Base-by-base conservation (phyloP, 2,113 vertebrate genomes). In the Barbus barbus region DNA sequence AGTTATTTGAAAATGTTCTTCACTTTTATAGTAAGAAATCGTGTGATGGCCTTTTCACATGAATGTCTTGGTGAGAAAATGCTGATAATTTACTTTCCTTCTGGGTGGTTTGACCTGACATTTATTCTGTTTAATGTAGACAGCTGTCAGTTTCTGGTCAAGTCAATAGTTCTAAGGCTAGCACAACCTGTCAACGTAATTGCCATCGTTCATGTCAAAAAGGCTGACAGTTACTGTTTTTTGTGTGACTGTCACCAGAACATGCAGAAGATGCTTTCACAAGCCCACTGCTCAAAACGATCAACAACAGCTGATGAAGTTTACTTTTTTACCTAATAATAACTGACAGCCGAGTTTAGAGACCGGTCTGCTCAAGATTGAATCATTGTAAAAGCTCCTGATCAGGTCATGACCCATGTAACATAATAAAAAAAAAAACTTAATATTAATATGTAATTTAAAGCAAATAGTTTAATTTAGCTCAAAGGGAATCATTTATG, bases 61-160 rank as follows among this genome's bases (percentile, higher is more conserved):
- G 46, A 67, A 77, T 1, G 3, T 69, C 44, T 44, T 69, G n/a
- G 26, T 78, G 44, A 76, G 46, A 75, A 78, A 36, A 73, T 53
- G n/a, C 53, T 78, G 44, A 83, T 61, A 33, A 86, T 80, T 86
- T 28, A 67, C 22, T 79, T 9, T 61, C 5, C 69, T 16, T 31
- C 16, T 48, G 13, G 67, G 48, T 69, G 2, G 41, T 72, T 73
- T 26, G 16, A 71, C 36, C 65, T 41, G 77, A 41, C 58, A 31
- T 72, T 31, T 9, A 53, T 36, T 31, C 24, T 20, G 76, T 44
- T 80, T 69, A 18, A 56, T 61, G 58, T 74, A 78, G 83, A 75
- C 72, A 76, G 78, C 28, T 48, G 84, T 48, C 71, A 78, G 72
- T 84, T 82, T 73, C 72, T 73, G 41, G 86, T 78, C 79, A 78